Conservation (phyloP, 2,113 vertebrate genomes). For the Onychorhynchus coronatus region DNA sequence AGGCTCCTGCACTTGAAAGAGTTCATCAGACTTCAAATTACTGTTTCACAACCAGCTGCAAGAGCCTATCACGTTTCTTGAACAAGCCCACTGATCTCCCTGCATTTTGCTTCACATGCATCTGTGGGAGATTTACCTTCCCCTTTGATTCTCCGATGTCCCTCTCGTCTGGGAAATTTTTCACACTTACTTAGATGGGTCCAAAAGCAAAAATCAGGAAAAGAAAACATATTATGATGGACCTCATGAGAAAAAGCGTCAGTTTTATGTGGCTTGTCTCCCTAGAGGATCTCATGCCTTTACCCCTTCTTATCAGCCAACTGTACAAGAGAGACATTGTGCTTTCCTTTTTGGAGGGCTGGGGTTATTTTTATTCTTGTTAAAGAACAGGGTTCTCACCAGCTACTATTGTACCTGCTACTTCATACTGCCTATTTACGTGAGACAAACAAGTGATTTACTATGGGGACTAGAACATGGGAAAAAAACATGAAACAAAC, state of each 20-base stretch:
- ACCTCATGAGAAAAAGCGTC: background rate
- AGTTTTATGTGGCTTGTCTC: background rate
- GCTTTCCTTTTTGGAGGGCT: background rate
- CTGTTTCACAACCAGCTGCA: constrained; percentile 71
- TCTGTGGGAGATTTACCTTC: background rate
- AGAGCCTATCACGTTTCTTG: constrained; percentile 30
- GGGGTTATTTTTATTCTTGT: accelerated
- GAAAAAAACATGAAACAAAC: background rate
- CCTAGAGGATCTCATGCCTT: background rate
- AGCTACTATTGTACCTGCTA: background rate
- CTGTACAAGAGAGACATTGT: background rate
- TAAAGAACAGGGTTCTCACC: background rate
- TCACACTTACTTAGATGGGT: background rate
- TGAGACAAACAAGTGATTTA: background rate
- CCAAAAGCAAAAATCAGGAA: background rate
- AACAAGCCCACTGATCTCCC: background rate
- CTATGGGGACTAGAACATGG: background rate
- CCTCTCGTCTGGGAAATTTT: background rate
- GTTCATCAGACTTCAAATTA: constrained; percentile 77
- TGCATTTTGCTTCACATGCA: background rate
- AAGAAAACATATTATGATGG: background rate
- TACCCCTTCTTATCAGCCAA: background rate
- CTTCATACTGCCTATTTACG: background rate
- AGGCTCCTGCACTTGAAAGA: constrained; percentile 75
- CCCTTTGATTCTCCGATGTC: background rate